A percentile compares a stretch with the other conserved stretches of the same genome.
phyloP scores from a whole-genome alignment of 2,888 invertebrate genomes.

The Sinelater perroti region DNA sequence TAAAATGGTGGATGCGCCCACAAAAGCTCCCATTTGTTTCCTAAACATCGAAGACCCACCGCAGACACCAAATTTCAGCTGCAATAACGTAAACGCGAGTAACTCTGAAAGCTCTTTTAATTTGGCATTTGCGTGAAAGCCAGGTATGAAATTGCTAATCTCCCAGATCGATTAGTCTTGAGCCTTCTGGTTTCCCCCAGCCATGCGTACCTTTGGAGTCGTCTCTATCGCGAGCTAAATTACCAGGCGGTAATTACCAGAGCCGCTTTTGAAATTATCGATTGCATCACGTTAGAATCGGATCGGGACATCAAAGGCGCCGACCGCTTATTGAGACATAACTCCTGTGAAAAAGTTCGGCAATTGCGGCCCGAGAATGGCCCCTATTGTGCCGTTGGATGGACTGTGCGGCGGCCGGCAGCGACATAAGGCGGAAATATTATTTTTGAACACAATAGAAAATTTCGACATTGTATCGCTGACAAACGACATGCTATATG shows the following conservation, averaged over 20 bases:
- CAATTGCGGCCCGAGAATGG: slow-evolving; percentile 7
- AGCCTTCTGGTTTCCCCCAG: too few species aligned
- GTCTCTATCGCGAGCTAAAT: slow-evolving; percentile 5
- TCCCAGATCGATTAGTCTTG: too few species aligned
- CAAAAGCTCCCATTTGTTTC: too few species aligned
- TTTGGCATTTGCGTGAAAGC: too few species aligned
- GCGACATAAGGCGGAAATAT: slow-evolving; percentile 20
- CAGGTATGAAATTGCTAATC: too few species aligned
- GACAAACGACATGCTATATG: slow-evolving; percentile 21
- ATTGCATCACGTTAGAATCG: slow-evolving; percentile 49
- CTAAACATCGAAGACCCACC: too few species aligned
- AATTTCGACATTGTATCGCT: slow-evolving; percentile 29
- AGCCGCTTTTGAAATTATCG: slow-evolving; percentile 40
- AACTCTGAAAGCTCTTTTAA: too few species aligned
- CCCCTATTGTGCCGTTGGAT: slow-evolving; percentile 1
- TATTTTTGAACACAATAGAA: slow-evolving; percentile 31
- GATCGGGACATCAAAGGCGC: slow-evolving; percentile 51
- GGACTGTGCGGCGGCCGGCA: slow-evolving; percentile 3
- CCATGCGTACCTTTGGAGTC: too few species aligned
- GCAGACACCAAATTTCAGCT: too few species aligned
- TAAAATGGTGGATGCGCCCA: too few species aligned
- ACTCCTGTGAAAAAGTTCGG: slow-evolving; percentile 46
- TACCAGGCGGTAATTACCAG: slow-evolving; percentile 33
- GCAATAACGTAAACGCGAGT: too few species aligned
- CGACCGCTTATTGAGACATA: slow-evolving; percentile 52